A percentile compares a stretch with the other conserved stretches of the same genome.
Evolutionary conservation across 2,888 invertebrate genomes (phyloP).

Genomic region (Lordiphosa fenestrarum): DNA sequence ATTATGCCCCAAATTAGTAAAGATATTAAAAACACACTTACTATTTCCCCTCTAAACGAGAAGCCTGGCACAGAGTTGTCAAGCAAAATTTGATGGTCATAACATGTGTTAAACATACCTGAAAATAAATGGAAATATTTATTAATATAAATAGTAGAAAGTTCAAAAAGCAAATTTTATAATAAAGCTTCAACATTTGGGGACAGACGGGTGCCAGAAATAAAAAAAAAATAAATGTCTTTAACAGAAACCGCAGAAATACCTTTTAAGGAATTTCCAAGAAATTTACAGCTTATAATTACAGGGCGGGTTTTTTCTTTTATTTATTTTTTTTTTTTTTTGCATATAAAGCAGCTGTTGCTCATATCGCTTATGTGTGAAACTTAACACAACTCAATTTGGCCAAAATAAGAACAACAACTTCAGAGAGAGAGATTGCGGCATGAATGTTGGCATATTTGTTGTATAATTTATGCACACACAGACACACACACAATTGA

Average conservation of each 20-base stretch:
- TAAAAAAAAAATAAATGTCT: not conserved
- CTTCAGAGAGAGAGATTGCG: conserved; percentile 1
- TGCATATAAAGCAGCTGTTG: conserved; percentile 45
- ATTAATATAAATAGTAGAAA: not conserved
- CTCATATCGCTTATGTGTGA: conserved; percentile 52
- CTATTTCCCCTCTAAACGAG: not conserved
- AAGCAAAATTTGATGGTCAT: not conserved
- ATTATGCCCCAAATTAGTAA: no score
- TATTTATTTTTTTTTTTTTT: conserved; percentile 10
- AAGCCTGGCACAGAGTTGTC: no score
- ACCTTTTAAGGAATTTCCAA: conserved; percentile 59
- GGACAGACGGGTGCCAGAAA: conserved; percentile 44
- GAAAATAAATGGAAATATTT: conserved; percentile 16
- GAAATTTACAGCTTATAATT: conserved; percentile 65
- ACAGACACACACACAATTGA: conserved; percentile 24
- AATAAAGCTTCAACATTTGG: not conserved
- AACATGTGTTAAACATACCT: conserved; percentile 8
- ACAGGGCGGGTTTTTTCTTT: conserved; percentile 37
- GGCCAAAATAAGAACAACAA: conserved; percentile 46
- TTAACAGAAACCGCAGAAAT: conserved; percentile 46
- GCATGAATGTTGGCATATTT: conserved; percentile 23
- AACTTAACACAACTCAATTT: conserved; percentile 73
- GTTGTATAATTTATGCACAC: conserved; percentile 61
- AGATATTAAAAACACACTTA: not conserved
- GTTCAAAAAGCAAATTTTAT: conserved; percentile 3